Conservation (phyloP, 2,113 vertebrate species). For the Muntiacus reevesi region DNA sequence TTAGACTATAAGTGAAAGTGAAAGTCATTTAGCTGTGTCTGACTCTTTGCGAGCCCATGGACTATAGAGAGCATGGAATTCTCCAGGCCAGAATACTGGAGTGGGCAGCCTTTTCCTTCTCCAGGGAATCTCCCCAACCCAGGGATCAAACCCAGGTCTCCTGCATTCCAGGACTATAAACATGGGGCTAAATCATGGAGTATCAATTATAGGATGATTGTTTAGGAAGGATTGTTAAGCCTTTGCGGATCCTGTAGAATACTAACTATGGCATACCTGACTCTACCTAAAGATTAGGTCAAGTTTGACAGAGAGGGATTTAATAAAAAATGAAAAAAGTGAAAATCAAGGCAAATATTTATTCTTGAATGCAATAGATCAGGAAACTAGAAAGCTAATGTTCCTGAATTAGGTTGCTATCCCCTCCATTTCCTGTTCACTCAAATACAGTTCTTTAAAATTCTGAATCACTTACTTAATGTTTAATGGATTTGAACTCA, state of each 20-base stretch:
- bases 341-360: not conserved
- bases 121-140: not conserved
- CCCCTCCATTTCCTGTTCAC: not conserved
- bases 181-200: not conserved
- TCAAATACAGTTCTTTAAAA: not conserved
- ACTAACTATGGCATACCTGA: not conserved
- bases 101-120: not conserved
- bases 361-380: not conserved
- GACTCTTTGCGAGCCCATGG: no score
- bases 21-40: no score
- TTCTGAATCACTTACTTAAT: conserved; percentile 1
- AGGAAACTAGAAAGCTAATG: not conserved
- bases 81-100: not conserved
- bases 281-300: not conserved
- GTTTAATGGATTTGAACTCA: not conserved
- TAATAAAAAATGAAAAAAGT: not conserved
- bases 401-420: not conserved
- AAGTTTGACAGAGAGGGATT: not conserved
- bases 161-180: not conserved
- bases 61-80: not conserved
- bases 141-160: not conserved
- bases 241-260: not conserved
- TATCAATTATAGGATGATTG: not conserved
- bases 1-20: not conserved
- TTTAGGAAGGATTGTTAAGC: not conserved